phyloP scores from a whole-genome alignment of 2,113 vertebrate genomes.

The Menidia beryllina region DNA sequence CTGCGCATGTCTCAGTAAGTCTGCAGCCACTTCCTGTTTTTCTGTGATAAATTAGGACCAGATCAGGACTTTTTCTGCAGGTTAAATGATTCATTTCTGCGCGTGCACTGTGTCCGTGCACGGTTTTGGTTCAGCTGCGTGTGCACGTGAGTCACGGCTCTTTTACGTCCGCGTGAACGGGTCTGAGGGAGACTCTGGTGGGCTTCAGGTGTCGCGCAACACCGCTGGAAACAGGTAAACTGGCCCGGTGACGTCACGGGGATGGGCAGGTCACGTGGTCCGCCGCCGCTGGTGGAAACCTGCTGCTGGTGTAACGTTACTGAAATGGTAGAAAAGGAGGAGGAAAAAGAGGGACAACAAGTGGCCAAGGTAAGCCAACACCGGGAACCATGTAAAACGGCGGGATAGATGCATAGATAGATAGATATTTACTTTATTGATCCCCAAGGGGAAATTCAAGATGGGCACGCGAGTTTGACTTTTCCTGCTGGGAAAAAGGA shows the following conservation, averaged over 20 bases:
- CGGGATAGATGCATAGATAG: too few species aligned
- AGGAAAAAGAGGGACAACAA: slow-evolving; percentile 14
- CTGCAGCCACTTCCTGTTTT: too few species aligned
- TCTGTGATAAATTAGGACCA: too few species aligned
- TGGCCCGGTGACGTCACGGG: slow-evolving; percentile 61
- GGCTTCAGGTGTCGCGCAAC: slow-evolving; percentile 4
- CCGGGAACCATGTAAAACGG: too few species aligned
- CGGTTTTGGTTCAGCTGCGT: too few species aligned
- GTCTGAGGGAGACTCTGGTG: not conserved
- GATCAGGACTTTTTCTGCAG: too few species aligned
- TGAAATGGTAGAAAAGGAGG: slow-evolving; percentile 43
- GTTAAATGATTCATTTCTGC: too few species aligned
- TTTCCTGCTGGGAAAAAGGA: slow-evolving; percentile 2
- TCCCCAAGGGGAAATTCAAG: too few species aligned
- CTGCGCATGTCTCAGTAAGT: too few species aligned
- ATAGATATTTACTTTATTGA: too few species aligned
- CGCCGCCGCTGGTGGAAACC: slow-evolving; percentile 33
- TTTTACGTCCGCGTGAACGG: not conserved
- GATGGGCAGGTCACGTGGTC: slow-evolving; percentile 73
- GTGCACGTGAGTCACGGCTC: not conserved
- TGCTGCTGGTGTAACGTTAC: slow-evolving; percentile 51
- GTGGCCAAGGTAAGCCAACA: slow-evolving; percentile 45
- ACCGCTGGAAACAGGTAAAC: slow-evolving; percentile 34
- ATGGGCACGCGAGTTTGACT: not conserved
- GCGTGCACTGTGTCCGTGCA: too few species aligned